Conservation (phyloP, 2,888 invertebrate species). For the Eupithecia exiguata region DNA sequence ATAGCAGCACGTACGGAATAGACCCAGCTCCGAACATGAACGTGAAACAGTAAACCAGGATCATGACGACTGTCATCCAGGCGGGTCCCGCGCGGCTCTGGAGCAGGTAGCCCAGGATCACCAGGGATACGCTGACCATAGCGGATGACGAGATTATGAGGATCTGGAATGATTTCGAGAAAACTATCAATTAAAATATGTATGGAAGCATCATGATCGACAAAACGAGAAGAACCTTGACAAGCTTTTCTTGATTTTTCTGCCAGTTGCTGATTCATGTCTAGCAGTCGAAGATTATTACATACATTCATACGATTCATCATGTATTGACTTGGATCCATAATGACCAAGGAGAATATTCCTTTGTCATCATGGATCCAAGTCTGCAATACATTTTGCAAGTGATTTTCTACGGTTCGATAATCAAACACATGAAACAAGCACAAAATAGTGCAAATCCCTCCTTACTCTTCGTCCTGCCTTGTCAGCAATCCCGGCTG, state of each 20-base stretch:
- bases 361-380: too few species aligned
- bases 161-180: slow-evolving; percentile 53
- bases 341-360: too few species aligned
- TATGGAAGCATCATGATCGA: too few species aligned
- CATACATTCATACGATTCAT: too few species aligned
- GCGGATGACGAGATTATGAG: slow-evolving; percentile 66
- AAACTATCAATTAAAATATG: neutral
- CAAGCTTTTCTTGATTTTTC: too few species aligned
- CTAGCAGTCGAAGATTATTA: too few species aligned
- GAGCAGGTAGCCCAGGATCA: slow-evolving; percentile 61
- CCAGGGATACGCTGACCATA: slow-evolving; percentile 51
- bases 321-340: too few species aligned
- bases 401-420: too few species aligned
- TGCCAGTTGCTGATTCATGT: too few species aligned
- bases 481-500: slow-evolving; percentile 81
- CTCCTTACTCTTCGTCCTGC: slow-evolving; percentile 82
- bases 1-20: slow-evolving; percentile 57
- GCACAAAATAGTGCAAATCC: neutral
- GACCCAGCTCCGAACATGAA: slow-evolving; percentile 70
- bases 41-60: slow-evolving; percentile 67
- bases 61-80: slow-evolving; percentile 68
- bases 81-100: slow-evolving; percentile 62
- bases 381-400: too few species aligned
- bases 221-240: too few species aligned
- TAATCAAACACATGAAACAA: too few species aligned